Conservation (phyloP, 2,113 vertebrate genomes). For the Salvelinus namaycush region DNA sequence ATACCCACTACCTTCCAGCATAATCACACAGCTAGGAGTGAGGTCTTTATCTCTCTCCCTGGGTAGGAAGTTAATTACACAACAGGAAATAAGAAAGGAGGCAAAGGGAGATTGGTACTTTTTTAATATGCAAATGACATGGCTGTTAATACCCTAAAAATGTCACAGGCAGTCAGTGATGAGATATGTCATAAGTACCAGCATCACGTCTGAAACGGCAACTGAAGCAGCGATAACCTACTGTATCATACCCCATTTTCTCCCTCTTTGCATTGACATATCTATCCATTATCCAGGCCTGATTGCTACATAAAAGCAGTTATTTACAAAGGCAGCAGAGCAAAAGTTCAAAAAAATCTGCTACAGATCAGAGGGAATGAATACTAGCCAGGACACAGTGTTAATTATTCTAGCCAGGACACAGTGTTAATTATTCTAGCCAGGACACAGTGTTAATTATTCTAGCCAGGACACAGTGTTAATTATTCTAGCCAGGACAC, state of each 20-base stretch:
- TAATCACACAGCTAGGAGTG: conserved; percentile 14
- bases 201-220: conserved; percentile 64
- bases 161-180: conserved; percentile 78
- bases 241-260: conserved; percentile 16
- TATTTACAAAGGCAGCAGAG: conserved; percentile 13
- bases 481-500: too few relatives aligned
- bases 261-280: conserved; percentile 19
- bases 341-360: conserved; percentile 22
- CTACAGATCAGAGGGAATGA: conserved; percentile 13
- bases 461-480: too few relatives aligned
- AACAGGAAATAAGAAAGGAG: conserved; percentile 1
- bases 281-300: conserved; percentile 22
- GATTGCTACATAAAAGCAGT: conserved; percentile 27
- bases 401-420: neutral
- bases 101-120: neutral
- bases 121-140: conserved; percentile 34
- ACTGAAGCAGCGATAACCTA: conserved; percentile 16
- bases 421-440: too few relatives aligned
- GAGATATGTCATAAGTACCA: conserved; percentile 74
- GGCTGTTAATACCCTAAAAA: conserved; percentile 78
- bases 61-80: conserved; percentile 15
- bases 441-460: too few relatives aligned
- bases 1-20: neutral
- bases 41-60: conserved; percentile 13
- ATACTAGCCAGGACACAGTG: neutral